Base-by-base conservation (phyloP, 2,113 vertebrate species). In the Amblyopsis rosae region DNA sequence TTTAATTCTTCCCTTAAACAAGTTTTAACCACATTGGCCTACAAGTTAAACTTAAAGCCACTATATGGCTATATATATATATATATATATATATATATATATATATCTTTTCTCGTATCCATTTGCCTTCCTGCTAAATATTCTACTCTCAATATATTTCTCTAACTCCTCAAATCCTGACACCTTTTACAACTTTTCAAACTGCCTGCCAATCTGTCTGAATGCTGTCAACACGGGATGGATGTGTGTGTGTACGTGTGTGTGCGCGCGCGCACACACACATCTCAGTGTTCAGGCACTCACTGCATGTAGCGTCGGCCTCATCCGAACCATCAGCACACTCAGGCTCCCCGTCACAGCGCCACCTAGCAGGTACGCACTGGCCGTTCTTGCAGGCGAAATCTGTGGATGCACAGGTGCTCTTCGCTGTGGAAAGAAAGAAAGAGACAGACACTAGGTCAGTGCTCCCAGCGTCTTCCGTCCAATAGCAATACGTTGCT, bases 301-400 rank as follows among this genome's bases (percentile, higher is more conserved):
- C 89, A 98, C 96, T 96, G 93, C 97, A 99, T 1, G 95, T 94
- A 59, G 93, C 90, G 71, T 96, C 93, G 0, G 94, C 94, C 82
- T 99, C 98, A 0, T 99, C 98, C 0, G 97, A 98, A 6, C 95
- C 96, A 0, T 98, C 98, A 0, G 93, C 83, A 77, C 98, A 99
- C 66, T 98, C 98, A 0, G 95, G 91, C 65, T 98, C 97, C 0
- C 98, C 98, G 0, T 99, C 98, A 58, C 98, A 99, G 72, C 95
- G 96, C 98, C 98, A 99, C 59, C 94, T 92, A 41, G 93, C 94
- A 0, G 92, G 93, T 77, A 99, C 94, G 78, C 98, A 99, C 87
- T 98, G 96, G 62, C 97, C 98, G 0, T 96, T 96, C 82, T 94
- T 94, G 75, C 98, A 99, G 81, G 95, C 93, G 70, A 99, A 99